These are phyloP conservation scores for Ornithoptera alexandrae DNA, from an alignment of 2,888 invertebrate genomes.

Conservation along the genomic window DNA sequence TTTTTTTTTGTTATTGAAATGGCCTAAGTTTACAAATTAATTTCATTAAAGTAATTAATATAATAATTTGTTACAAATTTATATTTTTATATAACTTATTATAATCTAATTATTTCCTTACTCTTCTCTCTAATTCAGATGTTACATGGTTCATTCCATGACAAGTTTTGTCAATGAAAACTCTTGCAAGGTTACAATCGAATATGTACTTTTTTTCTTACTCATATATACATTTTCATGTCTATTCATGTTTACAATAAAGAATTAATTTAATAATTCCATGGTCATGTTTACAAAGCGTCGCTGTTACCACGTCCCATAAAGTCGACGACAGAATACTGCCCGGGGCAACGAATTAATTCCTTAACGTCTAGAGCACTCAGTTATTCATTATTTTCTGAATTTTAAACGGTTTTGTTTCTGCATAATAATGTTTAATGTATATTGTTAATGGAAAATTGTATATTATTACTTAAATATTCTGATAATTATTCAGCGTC, in stretches of 20 bases:
- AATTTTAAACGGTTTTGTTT: neutral
- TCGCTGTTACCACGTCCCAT: conserved; percentile 1
- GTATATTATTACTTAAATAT: neutral
- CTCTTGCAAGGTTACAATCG: neutral
- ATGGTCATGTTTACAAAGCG: neutral
- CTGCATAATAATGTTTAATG: neutral
- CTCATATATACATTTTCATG: too few species aligned
- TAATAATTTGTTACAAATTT: too few species aligned
- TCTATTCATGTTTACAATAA: too few species aligned
- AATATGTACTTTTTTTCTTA: neutral
- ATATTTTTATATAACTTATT: too few species aligned
- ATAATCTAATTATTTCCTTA: too few species aligned
- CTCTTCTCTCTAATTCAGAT: too few species aligned
- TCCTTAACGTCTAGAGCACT: neutral
- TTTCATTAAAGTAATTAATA: too few species aligned
- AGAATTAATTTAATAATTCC: neutral
- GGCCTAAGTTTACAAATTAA: too few species aligned
- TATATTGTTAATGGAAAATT: neutral
- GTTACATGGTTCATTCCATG: too few species aligned
- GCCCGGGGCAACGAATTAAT: conserved; percentile 15
- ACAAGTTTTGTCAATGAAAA: neutral
- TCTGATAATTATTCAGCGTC: too few species aligned
- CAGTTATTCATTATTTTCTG: conserved; percentile 1
- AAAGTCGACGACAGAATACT: conserved; percentile 11
- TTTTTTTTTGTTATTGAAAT: too few species aligned